A percentile compares a stretch with the other conserved stretches of the same genome.
Conservation (phyloP, 2,888 invertebrate genomes). For the Eulithis prunata region DNA sequence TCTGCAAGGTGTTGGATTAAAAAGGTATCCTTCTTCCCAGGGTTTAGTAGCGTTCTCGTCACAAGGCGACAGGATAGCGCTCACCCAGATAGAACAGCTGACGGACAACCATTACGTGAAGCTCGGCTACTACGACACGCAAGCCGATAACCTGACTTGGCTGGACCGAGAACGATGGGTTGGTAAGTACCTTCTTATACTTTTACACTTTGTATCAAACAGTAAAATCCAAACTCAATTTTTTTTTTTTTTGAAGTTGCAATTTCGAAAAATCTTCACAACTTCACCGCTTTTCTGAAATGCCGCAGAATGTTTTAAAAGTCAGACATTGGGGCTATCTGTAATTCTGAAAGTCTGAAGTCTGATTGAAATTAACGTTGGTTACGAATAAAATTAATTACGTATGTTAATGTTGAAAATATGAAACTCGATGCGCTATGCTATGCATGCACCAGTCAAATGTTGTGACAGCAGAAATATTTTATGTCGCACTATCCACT, state of each 20-base stretch:
- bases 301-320: too few species aligned
- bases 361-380: conserved; percentile 1
- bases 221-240: too few species aligned
- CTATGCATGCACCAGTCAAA: conserved; percentile 10
- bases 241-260: too few species aligned
- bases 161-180: conserved; percentile 95
- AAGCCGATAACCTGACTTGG: conserved; percentile 98
- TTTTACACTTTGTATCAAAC: too few species aligned
- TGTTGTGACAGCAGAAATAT: conserved; percentile 20
- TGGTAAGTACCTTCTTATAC: conserved; percentile 82
- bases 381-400: conserved; percentile 24
- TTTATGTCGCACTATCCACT: conserved; percentile 23
- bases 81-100: conserved; percentile 99
- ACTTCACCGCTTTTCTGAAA: too few species aligned
- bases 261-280: too few species aligned
- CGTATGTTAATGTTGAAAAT: conserved; percentile 10
- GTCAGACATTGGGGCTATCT: too few species aligned
- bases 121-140: conserved; percentile 98
- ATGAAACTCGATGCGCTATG: conserved; percentile 16
- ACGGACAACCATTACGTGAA: conserved; percentile 96
- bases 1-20: neutral
- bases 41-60: conserved; percentile 99
- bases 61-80: conserved; percentile 98
- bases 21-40: conserved; percentile 75
- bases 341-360: too few species aligned